Base-by-base conservation (phyloP, 2,888 invertebrate species). In the Bibio marci region DNA sequence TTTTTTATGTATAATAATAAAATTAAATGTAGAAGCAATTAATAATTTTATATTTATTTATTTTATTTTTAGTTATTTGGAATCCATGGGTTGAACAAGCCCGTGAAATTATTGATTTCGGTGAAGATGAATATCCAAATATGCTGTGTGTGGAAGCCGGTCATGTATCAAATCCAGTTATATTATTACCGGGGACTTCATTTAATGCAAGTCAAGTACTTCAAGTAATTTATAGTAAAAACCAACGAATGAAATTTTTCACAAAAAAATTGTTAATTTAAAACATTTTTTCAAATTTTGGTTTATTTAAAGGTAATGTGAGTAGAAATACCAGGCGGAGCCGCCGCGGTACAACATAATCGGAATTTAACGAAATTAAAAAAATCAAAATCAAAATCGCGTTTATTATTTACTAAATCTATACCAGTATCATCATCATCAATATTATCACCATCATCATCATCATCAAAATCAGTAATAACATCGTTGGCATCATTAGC, bases 131-230 rank as follows among this genome's bases (percentile, higher is more conserved):
- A 63, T 94, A 87, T 64, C 87, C 86, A 10, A 87, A 86, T 60
- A 92, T 95, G 92, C 73, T 94, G 49, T 95, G 94, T 62, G 87
- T 95, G 44, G 94, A 94, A 65, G 81, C 90, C 43, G 92, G 91
- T 19, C 81, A 85, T 52, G 88, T 92, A 17, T 81, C 82, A 47
- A 75, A 80, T 53, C 88, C 88, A 42, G 81, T 88, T 42, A 80
- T 86, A 55, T 70, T 92, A 48, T 67, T 86, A 53, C 88, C 90
- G 43, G 86, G 88, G 44, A 88, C 86, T 47, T 86, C 88, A 53
- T 91, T 86, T 62, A 88, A 88, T 65, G 86, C 86, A 52, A 85
- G 85, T 62, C 86, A 86, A 69, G 83, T 86, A 55, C 67, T 87
- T 46, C 86, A 86, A 73, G 83, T 82, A 53, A 48, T 45, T 44